These are phyloP conservation scores for Cnemophilus loriae DNA, from an alignment of 2,113 vertebrate genomes.

Conservation along the genomic window DNA sequence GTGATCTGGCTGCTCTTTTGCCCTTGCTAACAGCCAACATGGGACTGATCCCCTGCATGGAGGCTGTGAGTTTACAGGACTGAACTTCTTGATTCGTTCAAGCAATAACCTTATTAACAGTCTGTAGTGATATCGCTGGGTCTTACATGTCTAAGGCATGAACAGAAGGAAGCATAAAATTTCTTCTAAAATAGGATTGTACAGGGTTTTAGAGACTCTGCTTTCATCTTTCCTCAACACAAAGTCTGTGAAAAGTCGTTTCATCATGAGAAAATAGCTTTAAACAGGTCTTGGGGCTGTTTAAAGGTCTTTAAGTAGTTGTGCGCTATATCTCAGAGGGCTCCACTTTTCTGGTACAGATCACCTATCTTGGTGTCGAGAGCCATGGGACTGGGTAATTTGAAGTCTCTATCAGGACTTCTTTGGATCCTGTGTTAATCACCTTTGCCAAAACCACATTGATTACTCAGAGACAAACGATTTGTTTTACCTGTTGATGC, in stretches of 20 bases:
- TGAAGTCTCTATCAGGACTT: not conserved
- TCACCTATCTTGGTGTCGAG: not conserved
- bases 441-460: not conserved
- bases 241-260: not conserved
- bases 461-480: not conserved
- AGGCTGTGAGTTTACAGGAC: not conserved
- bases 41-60: not conserved
- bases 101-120: not conserved
- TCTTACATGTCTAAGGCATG: not conserved
- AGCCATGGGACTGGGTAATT: not conserved
- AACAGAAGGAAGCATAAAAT: not conserved
- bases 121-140: not conserved
- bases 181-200: not conserved
- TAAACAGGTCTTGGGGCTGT: not conserved
- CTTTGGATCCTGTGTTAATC: not conserved
- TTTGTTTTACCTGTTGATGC: slow-evolving; percentile 74
- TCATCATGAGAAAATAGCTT: not conserved
- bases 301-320: not conserved
- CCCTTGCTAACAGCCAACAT: not conserved
- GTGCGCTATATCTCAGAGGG: not conserved
- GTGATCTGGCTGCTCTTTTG: not conserved
- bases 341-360: not conserved
- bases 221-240: not conserved
- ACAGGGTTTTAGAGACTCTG: not conserved
- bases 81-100: not conserved